Conservation (phyloP, 2,113 vertebrate genomes). For the Salvelinus namaycush region DNA sequence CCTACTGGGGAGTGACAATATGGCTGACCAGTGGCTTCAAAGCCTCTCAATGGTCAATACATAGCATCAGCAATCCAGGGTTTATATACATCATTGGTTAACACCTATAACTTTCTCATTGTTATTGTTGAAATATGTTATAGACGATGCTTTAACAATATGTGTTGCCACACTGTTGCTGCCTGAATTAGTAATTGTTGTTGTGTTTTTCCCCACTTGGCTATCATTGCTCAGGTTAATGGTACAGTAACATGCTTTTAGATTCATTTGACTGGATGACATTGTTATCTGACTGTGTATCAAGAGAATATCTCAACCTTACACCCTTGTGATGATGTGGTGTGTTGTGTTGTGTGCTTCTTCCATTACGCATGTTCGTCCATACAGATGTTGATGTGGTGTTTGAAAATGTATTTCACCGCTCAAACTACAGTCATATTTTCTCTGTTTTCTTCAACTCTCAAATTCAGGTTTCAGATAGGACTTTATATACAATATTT, state of each 20-base stretch:
- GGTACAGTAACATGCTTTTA: constrained; percentile 61
- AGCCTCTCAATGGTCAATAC: too few species aligned
- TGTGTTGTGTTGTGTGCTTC: neutral
- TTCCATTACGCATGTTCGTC: neutral
- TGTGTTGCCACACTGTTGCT: neutral
- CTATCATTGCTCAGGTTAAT: constrained; percentile 63
- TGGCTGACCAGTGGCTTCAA: too few species aligned
- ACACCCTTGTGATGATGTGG: neutral
- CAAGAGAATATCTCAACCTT: neutral
- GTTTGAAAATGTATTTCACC: too few species aligned
- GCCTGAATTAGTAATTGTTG: constrained; percentile 23
- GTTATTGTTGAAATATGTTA: neutral
- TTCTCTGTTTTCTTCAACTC: too few species aligned
- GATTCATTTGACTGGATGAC: neutral
- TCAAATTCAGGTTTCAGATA: too few species aligned
- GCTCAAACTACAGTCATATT: too few species aligned
- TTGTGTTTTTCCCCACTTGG: constrained; percentile 33
- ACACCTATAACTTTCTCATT: constrained; percentile 2
- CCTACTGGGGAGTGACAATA: too few species aligned
- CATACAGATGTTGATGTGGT: too few species aligned
- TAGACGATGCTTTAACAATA: neutral
- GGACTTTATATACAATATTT: too few species aligned
- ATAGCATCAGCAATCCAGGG: too few species aligned
- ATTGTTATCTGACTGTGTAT: neutral
- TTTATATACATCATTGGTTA: too few species aligned